Evolutionary conservation across 2,888 invertebrate species (phyloP).

Genomic region (Monoplex corrugatus): DNA sequence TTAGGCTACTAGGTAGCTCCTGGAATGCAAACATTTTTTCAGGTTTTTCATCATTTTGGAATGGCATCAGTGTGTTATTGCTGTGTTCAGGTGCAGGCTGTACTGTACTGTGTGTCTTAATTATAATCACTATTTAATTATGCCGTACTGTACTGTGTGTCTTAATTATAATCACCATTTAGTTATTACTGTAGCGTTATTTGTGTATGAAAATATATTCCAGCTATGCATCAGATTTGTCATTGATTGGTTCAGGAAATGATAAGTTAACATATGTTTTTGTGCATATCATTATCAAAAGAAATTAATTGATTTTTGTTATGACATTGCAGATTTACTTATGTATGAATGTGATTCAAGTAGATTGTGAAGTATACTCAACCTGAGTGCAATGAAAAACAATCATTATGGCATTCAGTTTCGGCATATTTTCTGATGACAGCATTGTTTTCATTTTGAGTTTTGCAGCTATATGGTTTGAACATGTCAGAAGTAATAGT

Average conservation of each 20-base stretch:
- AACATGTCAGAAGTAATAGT: too few relatives aligned
- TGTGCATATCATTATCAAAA: slow-evolving; percentile 9
- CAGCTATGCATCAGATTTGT: neutral
- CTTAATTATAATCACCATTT: too few relatives aligned
- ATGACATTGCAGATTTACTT: neutral
- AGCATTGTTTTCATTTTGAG: neutral
- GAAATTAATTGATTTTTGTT: too few relatives aligned
- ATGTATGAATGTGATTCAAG: neutral
- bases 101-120: neutral
- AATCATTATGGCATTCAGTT: neutral
- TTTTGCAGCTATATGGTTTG: too few relatives aligned
- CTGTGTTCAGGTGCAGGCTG: too few relatives aligned
- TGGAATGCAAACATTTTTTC: too few relatives aligned
- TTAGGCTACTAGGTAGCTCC: too few relatives aligned
- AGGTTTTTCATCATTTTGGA: too few relatives aligned
- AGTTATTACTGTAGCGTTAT: too few relatives aligned
- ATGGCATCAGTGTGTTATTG: too few relatives aligned
- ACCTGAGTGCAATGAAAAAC: neutral
- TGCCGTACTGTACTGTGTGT: neutral
- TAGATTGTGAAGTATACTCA: neutral
- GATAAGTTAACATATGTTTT: neutral
- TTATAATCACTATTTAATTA: neutral
- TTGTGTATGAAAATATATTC: neutral
- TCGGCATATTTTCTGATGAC: neutral
- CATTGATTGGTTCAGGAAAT: slow-evolving; percentile 27